phyloP scores from a whole-genome alignment of 2,888 invertebrate species.

The Altica lythri region DNA sequence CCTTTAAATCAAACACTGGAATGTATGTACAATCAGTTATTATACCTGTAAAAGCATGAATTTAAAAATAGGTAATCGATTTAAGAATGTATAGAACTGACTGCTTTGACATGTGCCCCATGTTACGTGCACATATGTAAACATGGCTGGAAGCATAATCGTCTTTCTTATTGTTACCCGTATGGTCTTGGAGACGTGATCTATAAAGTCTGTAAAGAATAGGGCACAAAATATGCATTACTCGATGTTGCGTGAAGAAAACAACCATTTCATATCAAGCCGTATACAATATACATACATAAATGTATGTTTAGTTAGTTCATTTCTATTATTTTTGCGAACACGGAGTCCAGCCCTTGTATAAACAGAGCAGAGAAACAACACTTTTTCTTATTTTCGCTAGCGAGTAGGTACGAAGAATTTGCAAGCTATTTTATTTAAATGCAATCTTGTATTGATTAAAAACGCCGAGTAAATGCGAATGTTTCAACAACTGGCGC shows the following conservation, averaged over 20 bases:
- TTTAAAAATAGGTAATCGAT: no score
- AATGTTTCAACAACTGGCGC: conserved; percentile 48
- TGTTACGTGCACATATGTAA: no score
- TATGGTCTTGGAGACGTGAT: conserved; percentile 9
- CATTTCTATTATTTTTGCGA: conserved; percentile 14
- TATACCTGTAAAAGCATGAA: no score
- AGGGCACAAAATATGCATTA: conserved; percentile 40
- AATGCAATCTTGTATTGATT: conserved; percentile 53
- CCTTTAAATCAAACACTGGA: no score
- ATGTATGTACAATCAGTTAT: no score
- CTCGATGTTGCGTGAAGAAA: conserved; percentile 45
- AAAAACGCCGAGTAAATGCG: conserved; percentile 51
- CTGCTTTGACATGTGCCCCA: no score
- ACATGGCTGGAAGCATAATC: no score
- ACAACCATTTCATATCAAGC: conserved; percentile 37
- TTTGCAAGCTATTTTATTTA: conserved; percentile 51
- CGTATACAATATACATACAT: conserved; percentile 38
- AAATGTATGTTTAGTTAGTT: conserved; percentile 35
- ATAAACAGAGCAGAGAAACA: conserved; percentile 11
- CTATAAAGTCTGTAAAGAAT: conserved; percentile 19
- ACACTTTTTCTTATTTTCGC: conserved; percentile 41
- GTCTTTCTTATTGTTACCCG: background rate
- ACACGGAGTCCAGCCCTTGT: conserved; percentile 19
- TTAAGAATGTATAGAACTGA: no score
- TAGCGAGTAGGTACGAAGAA: conserved; percentile 43